Base-by-base conservation (phyloP, 2,797 vertebrate species). In the Sebastiscus tertius region DNA sequence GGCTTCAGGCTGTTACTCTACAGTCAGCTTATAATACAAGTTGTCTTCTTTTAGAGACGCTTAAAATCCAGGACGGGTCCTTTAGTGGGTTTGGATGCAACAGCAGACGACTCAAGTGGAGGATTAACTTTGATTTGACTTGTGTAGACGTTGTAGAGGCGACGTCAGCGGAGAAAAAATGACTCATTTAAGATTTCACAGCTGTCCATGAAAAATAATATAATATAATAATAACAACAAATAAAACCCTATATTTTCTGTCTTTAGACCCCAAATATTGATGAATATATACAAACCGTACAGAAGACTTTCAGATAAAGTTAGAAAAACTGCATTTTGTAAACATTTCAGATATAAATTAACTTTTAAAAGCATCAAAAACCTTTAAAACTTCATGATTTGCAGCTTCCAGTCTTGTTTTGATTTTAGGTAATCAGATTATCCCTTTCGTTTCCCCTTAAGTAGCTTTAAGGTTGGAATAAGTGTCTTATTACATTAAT, bases 181-280 rank as follows among this genome's bases (percentile, higher is more conserved):
- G 8, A 12, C 14, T 16, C 42, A 18, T 46, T 46, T 46, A 18
- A 11, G 16, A 46, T 46, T 46, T 58, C 13, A 58, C n/a, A 20
- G n/a, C 33, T 24, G 39, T 22, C 2, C 6, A 20, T 1, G 2
- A 68, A 10, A 22, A 14, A 8, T n/a, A 27, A 1, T n/a, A n/a
- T n/a, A n/a, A n/a, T n/a, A n/a, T n/a, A 13, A 26, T 7, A 8
- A 18, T 34, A 34, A 34, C 33, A 34, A 34, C 33, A 34, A 11
- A 14, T 3, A 13, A 2, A 1, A 22, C 16, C 12, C 4, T 33
- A 8, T 0, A 24, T 34, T 2, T 2, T 36, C 9, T 36, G 3
- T 18, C 14, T n/a, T 52, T 36, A 3, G 6, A 16, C 7, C 3
- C 10, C 3, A 8, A 9, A 6, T 26, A 6, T 27, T 42, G 5